phyloP scores from a whole-genome alignment of 2,888 invertebrate genomes.

The Cephus runcator region DNA sequence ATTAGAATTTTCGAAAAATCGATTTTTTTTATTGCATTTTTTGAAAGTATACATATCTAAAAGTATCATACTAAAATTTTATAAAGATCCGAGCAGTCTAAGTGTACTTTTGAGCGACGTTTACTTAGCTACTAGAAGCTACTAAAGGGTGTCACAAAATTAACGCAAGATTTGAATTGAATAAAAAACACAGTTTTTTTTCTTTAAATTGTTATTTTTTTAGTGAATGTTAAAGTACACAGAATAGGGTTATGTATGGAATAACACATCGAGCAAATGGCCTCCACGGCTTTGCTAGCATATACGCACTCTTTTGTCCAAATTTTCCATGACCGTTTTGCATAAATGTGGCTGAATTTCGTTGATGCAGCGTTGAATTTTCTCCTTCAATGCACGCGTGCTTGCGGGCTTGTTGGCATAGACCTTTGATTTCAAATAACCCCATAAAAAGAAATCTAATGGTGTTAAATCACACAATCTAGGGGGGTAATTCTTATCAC shows the following conservation, averaged over 20 bases:
- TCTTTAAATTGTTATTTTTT: slow-evolving; percentile 10
- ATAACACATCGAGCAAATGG: slow-evolving; percentile 26
- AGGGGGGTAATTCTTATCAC: slow-evolving; percentile 13
- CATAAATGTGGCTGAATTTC: slow-evolving; percentile 39
- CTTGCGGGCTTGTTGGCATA: slow-evolving; percentile 31
- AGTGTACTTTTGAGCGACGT: no score
- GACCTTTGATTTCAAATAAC: slow-evolving; percentile 23
- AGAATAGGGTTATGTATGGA: slow-evolving; percentile 18
- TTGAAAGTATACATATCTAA: no score
- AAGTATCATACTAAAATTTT: no score
- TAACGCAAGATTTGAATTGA: slow-evolving; percentile 1
- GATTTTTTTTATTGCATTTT: no score
- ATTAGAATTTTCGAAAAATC: no score
- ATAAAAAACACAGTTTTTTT: slow-evolving; percentile 13
- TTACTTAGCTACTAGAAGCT: no score
- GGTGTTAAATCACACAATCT: slow-evolving; percentile 12
- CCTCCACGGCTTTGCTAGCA: slow-evolving; percentile 33
- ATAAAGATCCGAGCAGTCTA: no score
- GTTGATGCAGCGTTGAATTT: slow-evolving; percentile 31
- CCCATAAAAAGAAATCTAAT: slow-evolving; percentile 18
- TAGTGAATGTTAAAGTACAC: slow-evolving; percentile 8
- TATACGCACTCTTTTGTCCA: slow-evolving; percentile 24
- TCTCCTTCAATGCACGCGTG: slow-evolving; percentile 28
- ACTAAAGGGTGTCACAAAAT: no score
- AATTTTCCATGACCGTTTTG: slow-evolving; percentile 37